A percentile compares a stretch with the other conserved stretches of the same genome.
Evolutionary conservation across 2,888 invertebrate species (phyloP).

Genomic region (Phania funesta): DNA sequence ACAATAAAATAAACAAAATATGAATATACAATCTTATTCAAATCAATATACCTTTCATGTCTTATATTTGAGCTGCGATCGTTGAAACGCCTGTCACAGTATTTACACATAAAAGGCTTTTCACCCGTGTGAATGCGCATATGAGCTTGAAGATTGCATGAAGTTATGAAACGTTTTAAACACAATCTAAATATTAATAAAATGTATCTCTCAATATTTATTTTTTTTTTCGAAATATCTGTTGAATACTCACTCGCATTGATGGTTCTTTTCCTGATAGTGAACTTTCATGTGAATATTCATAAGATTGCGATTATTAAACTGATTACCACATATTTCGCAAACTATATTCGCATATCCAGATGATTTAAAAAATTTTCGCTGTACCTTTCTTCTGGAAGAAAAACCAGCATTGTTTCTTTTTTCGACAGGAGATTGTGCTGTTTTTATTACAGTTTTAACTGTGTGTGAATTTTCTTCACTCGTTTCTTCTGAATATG

Average conservation of each 20-base stretch:
- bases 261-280: slow-evolving; percentile 68
- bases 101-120: slow-evolving; percentile 72
- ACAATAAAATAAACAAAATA: neutral
- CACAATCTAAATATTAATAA: slow-evolving; percentile 70
- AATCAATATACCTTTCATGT: slow-evolving; percentile 74
- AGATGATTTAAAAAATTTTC: neutral
- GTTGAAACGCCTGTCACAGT: slow-evolving; percentile 75
- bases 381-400: neutral
- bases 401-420: neutral
- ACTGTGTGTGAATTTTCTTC: neutral
- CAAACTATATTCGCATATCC: slow-evolving; percentile 53
- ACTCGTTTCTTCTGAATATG: neutral
- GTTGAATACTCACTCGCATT: slow-evolving; percentile 68
- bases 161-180: slow-evolving; percentile 72
- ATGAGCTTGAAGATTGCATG: slow-evolving; percentile 74
- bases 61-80: slow-evolving; percentile 78
- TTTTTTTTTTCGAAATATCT: neutral
- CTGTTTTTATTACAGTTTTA: neutral
- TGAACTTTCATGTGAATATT: slow-evolving; percentile 72
- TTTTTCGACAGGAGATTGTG: neutral
- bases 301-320: slow-evolving; percentile 66
- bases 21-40: neutral
- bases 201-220: neutral
- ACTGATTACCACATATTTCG: slow-evolving; percentile 71
- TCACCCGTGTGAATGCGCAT: slow-evolving; percentile 77